These are phyloP conservation scores for Nasonia oneida DNA, from an alignment of 2,888 invertebrate species.

Conservation along the genomic window DNA sequence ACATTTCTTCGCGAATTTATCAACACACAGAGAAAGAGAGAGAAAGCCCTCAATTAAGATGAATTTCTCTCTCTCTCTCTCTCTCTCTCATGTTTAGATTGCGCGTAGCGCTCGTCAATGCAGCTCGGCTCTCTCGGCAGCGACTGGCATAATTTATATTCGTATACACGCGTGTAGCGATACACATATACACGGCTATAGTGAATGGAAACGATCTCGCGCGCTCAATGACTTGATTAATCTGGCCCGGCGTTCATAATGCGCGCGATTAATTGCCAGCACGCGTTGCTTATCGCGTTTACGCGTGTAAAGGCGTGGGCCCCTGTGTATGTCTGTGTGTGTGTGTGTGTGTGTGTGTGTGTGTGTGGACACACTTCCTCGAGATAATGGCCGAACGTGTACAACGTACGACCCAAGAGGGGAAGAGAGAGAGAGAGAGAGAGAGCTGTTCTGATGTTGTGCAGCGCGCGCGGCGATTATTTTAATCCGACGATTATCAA, in stretches of 20 bases:
- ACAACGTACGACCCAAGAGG: background rate
- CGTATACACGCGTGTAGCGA: background rate
- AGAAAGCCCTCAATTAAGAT: background rate
- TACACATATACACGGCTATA: background rate
- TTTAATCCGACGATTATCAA: slow-evolving; percentile 60
- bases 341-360: background rate
- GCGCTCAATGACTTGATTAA: slow-evolving; percentile 71
- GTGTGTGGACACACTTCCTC: slow-evolving; percentile 6
- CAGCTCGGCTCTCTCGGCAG: too few species aligned
- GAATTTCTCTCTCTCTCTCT: background rate
- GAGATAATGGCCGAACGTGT: slow-evolving; percentile 47
- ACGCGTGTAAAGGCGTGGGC: slow-evolving; percentile 39
- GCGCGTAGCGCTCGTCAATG: background rate
- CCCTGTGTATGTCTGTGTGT: background rate
- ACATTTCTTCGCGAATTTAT: background rate
- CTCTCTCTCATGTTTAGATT: background rate
- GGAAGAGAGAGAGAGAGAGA: background rate
- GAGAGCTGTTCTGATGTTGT: background rate
- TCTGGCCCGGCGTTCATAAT: slow-evolving; percentile 65
- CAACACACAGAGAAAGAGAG: background rate
- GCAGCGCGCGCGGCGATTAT: slow-evolving; percentile 42
- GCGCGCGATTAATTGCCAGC: slow-evolving; percentile 76
- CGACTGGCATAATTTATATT: slow-evolving; percentile 49
- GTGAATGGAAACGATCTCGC: slow-evolving; percentile 26
- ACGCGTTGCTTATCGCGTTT: slow-evolving; percentile 68